A percentile compares a stretch with the other conserved stretches of the same genome.
Conservation (phyloP, 2,888 invertebrate species). For the Acronicta alni region DNA sequence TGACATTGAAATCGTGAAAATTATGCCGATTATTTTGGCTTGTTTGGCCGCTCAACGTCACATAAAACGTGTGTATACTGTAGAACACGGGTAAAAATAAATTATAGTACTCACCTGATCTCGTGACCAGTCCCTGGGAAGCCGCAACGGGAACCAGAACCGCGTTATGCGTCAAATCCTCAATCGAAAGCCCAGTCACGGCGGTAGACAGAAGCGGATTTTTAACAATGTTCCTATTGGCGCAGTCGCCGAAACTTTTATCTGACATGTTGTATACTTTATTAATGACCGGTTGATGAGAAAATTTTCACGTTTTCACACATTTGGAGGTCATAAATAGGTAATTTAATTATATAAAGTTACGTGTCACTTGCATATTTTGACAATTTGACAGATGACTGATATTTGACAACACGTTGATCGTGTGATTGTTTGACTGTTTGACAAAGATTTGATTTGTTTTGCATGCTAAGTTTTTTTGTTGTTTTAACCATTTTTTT, state of each 20-base stretch:
- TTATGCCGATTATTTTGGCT: constrained; percentile 62
- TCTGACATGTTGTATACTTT: constrained; percentile 78
- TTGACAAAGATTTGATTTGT: constrained; percentile 43
- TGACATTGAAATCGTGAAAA: constrained; percentile 67
- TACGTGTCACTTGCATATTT: constrained; percentile 88
- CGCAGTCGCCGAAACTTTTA: constrained; percentile 84
- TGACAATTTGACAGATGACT: constrained; percentile 70
- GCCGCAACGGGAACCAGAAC: constrained; percentile 91
- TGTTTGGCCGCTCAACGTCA: constrained; percentile 67
- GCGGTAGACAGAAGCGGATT: constrained; percentile 93
- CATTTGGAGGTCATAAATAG: constrained; percentile 87
- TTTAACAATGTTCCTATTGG: constrained; percentile 82
- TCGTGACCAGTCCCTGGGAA: constrained; percentile 76
- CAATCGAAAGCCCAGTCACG: constrained; percentile 92
- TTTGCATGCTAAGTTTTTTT: constrained; percentile 20
- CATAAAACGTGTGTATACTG: constrained; percentile 60
- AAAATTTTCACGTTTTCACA: constrained; percentile 81
- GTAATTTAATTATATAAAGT: constrained; percentile 85
- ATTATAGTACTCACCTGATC: constrained; percentile 83
- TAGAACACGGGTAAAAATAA: constrained; percentile 72
- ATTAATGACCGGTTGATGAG: constrained; percentile 73
- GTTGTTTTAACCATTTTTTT: too few relatives aligned
- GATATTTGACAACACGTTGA: constrained; percentile 54
- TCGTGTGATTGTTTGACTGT: constrained; percentile 47
- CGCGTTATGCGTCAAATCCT: constrained; percentile 92